These are phyloP conservation scores for Mechanitis messenoides DNA, from an alignment of 2,888 invertebrate species.

Conservation along the genomic window DNA sequence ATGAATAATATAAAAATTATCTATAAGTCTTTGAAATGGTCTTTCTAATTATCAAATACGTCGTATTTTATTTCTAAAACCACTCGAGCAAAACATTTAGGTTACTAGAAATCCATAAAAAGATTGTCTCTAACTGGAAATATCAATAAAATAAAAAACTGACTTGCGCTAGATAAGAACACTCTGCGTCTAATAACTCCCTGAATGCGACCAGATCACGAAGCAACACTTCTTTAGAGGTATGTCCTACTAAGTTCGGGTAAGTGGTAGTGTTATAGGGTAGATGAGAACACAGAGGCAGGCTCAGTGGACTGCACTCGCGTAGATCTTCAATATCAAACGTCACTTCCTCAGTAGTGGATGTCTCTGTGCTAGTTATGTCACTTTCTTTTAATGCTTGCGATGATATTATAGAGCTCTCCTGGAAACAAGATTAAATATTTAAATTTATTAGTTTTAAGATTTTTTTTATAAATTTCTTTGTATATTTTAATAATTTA, in stretches of 20 bases:
- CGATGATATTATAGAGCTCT: slow-evolving; percentile 67
- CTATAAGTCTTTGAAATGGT: too few species aligned
- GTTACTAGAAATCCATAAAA: slow-evolving; percentile 8
- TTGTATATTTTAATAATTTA: too few species aligned
- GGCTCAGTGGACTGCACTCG: slow-evolving; percentile 80
- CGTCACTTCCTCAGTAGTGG: slow-evolving; percentile 59
- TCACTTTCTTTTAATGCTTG: slow-evolving; percentile 61
- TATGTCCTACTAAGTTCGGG: slow-evolving; percentile 86
- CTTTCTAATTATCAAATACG: too few species aligned
- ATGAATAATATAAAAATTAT: too few species aligned
- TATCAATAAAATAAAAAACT: slow-evolving; percentile 15
- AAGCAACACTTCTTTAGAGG: slow-evolving; percentile 77
- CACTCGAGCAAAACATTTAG: slow-evolving; percentile 12
- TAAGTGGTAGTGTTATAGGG: slow-evolving; percentile 89
- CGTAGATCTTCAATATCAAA: slow-evolving; percentile 76
- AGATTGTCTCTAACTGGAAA: slow-evolving; percentile 7
- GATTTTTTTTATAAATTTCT: too few species aligned
- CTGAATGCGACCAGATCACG: slow-evolving; percentile 88
- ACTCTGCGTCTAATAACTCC: slow-evolving; percentile 93
- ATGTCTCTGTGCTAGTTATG: slow-evolving; percentile 52
- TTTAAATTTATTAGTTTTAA: too few species aligned
- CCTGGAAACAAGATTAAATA: slow-evolving; percentile 42
- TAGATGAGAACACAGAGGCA: slow-evolving; percentile 82
- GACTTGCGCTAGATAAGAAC: slow-evolving; percentile 87
- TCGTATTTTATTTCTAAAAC: slow-evolving; percentile 8